A percentile compares a stretch with the other conserved stretches of the same genome.
Conservation (phyloP, 1,140 invertebrate genomes). For the Hypsibius dujardini region DNA sequence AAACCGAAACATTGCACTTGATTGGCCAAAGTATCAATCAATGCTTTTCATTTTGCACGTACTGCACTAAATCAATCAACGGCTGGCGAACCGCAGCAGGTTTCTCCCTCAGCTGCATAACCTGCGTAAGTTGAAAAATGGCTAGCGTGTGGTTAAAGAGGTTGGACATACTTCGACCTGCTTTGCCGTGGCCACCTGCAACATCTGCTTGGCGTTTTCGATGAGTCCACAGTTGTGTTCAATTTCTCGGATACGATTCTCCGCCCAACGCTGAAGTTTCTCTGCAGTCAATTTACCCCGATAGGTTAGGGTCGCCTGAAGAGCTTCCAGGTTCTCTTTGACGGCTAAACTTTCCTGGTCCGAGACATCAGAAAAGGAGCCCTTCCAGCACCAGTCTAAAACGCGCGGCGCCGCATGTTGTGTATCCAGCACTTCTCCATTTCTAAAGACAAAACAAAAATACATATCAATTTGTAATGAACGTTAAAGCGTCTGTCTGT, state of each 20-base stretch:
- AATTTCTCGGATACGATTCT: background rate
- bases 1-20: too few species aligned
- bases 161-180: background rate
- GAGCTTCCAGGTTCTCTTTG: background rate
- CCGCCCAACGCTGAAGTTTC: background rate
- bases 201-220: background rate
- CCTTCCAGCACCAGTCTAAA: background rate
- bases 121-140: too few species aligned
- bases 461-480: too few species aligned
- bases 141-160: background rate
- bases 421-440: background rate
- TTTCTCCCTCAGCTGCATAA: too few species aligned
- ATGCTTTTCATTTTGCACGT: too few species aligned
- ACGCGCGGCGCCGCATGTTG: background rate
- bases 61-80: too few species aligned
- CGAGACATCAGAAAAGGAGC: background rate
- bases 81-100: too few species aligned
- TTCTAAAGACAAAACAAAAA: background rate
- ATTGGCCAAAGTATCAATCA: too few species aligned
- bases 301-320: background rate
- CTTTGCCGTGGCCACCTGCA: slow-evolving; percentile 2
- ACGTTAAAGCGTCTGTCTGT: background rate
- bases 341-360: background rate
- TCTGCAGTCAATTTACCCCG: background rate
- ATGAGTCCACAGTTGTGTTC: background rate